Conservation (phyloP, 2,888 invertebrate species). For the Ormyrus labotus region DNA sequence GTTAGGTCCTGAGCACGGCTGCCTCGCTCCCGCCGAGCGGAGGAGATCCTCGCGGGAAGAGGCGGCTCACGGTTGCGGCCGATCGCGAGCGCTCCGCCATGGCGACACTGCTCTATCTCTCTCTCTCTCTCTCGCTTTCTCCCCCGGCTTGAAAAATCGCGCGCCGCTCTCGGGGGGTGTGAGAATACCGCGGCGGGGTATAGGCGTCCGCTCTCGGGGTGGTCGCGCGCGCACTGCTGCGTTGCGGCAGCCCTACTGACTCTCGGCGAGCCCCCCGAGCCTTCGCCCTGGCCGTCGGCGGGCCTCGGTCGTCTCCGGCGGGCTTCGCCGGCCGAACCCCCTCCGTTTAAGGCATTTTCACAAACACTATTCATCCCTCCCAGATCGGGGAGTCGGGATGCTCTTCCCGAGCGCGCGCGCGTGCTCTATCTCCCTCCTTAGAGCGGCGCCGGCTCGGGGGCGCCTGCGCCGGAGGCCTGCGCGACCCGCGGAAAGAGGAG, state of each 20-base stretch:
- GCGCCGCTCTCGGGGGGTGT: background rate
- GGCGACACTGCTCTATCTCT: too few relatives aligned
- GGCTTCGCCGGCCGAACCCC: constrained; percentile 20
- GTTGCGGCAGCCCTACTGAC: constrained; percentile 58
- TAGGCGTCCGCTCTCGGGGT: background rate
- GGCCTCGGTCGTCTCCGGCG: constrained; percentile 15
- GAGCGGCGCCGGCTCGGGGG: background rate
- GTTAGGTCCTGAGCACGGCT: background rate
- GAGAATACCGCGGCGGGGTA: background rate
- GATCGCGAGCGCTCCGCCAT: too few relatives aligned
- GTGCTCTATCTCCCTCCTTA: constrained; percentile 19
- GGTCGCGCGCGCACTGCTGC: constrained; percentile 54
- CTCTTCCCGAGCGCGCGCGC: constrained; percentile 58
- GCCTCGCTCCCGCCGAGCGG: background rate
- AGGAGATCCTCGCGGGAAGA: too few relatives aligned
- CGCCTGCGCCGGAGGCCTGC: too few relatives aligned
- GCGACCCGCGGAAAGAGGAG: background rate
- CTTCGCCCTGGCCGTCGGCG: constrained; percentile 27
- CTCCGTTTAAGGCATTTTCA: constrained; percentile 67
- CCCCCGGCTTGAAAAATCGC: too few relatives aligned
- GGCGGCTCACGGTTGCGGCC: too few relatives aligned
- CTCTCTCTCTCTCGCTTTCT: too few relatives aligned
- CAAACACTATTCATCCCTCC: constrained; percentile 69
- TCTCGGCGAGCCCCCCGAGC: background rate
- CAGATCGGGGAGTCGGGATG: background rate